phyloP scores from a whole-genome alignment of 92 coral and sea anemone species.

The Heteractis magnifica region DNA sequence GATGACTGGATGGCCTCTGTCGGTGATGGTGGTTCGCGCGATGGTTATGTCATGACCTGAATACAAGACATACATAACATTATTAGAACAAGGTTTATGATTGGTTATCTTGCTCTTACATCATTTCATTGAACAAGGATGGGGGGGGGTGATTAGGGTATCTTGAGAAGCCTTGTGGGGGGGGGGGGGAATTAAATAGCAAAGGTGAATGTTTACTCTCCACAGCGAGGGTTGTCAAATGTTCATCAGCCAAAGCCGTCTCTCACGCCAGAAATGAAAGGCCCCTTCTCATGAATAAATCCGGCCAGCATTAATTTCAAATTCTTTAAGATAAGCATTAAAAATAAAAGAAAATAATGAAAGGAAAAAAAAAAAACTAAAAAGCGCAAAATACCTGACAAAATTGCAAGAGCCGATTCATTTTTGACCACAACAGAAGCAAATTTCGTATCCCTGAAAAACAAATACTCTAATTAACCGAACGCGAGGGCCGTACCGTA shows the following conservation, averaged over 20 bases:
- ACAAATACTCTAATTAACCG: neutral
- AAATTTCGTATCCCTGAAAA: constrained; percentile 78
- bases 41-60: constrained; percentile 87
- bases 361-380: neutral
- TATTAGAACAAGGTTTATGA: neutral
- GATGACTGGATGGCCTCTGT: constrained; percentile 88
- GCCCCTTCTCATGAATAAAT: too few species aligned
- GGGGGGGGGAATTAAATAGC: too few species aligned
- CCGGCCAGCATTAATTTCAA: too few species aligned
- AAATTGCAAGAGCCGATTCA: constrained; percentile 77
- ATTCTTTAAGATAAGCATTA: neutral
- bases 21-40: constrained; percentile 92
- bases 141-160: too few species aligned
- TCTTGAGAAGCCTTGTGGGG: too few species aligned
- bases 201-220: too few species aligned
- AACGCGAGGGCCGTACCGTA: too few species aligned
- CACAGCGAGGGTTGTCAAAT: too few species aligned
- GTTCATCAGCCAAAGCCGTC: too few species aligned
- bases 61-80: neutral
- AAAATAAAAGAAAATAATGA: neutral
- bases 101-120: too few species aligned
- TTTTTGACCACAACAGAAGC: constrained; percentile 68
- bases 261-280: too few species aligned
- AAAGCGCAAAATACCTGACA: constrained; percentile 53
- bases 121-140: too few species aligned